Evolutionary conservation across 2,888 invertebrate genomes (phyloP).

Genomic region (Polydesmus complanatus): DNA sequence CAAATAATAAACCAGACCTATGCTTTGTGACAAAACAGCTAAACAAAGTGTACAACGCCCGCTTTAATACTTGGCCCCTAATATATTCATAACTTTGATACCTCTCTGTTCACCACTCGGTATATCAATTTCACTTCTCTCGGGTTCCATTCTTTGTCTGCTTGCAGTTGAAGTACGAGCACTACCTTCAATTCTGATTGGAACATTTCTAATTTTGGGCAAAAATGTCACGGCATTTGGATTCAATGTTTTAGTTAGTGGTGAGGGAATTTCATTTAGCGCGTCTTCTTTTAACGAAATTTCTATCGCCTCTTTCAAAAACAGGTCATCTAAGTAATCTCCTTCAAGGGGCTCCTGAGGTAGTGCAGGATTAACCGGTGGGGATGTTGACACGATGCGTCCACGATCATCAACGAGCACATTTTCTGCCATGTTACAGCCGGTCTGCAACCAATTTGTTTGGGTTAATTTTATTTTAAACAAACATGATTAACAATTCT

Average conservation of each 20-base stretch:
- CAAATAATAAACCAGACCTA: too few species aligned
- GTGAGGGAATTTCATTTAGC: background rate
- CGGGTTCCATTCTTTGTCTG: too few species aligned
- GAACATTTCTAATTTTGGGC: conserved; percentile 4
- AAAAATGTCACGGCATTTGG: background rate
- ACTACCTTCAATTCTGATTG: background rate
- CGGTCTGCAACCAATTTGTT: background rate
- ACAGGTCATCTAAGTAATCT: conserved; percentile 7
- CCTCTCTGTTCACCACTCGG: too few species aligned
- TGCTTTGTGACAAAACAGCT: too few species aligned
- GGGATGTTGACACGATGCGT: background rate
- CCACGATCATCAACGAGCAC: background rate
- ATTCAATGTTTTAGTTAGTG: background rate
- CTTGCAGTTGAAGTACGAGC: too few species aligned
- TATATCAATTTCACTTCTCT: too few species aligned
- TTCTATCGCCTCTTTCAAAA: conserved; percentile 7
- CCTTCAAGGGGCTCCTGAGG: background rate
- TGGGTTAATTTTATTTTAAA: background rate
- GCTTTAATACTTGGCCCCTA: too few species aligned
- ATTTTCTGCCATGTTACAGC: background rate
- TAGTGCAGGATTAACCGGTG: background rate
- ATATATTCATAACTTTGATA: too few species aligned
- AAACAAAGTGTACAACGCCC: too few species aligned
- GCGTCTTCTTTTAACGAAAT: conserved; percentile 7
- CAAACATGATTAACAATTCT: background rate